These are phyloP conservation scores for Megaptera novaeangliae DNA, from an alignment of 2,113 vertebrate species.

Conservation along the genomic window DNA sequence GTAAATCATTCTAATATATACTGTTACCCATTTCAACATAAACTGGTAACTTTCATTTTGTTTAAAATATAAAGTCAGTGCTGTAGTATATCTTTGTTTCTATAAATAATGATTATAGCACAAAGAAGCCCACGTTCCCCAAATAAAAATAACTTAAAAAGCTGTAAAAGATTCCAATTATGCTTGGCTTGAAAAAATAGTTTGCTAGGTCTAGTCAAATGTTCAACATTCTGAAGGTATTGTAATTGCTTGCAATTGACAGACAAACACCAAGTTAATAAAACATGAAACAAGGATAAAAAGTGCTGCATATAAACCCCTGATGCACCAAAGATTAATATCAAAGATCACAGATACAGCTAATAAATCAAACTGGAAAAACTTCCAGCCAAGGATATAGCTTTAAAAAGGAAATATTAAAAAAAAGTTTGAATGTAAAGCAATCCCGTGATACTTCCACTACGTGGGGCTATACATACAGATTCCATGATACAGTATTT, in stretches of 20 bases:
- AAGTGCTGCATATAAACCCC: conserved; percentile 89
- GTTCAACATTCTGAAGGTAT: conserved; percentile 69
- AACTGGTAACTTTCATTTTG: conserved; percentile 77
- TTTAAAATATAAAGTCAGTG: conserved; percentile 83
- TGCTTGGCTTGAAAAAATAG: conserved; percentile 81
- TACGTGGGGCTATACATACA: conserved; percentile 80
- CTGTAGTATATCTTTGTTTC: conserved; percentile 82
- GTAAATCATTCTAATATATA: conserved; percentile 79
- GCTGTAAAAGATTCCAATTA: conserved; percentile 79
- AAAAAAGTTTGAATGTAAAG: conserved; percentile 80
- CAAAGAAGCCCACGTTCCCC: conserved; percentile 79
- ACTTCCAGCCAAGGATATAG: conserved; percentile 78
- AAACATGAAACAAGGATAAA: conserved; percentile 82
- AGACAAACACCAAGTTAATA: conserved; percentile 79
- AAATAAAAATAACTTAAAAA: conserved; percentile 75
- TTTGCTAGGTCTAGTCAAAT: conserved; percentile 75
- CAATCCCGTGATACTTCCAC: conserved; percentile 74
- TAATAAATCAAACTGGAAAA: conserved; percentile 82
- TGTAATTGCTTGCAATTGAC: conserved; percentile 70
- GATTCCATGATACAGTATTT: conserved; percentile 85
- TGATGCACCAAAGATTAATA: conserved; percentile 86
- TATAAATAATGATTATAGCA: conserved; percentile 83
- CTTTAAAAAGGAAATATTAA: conserved; percentile 74
- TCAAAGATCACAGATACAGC: conserved; percentile 80
- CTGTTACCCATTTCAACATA: conserved; percentile 79